Conservation (phyloP, 2,888 invertebrate species). For the Cylindroiulus punctatus region DNA sequence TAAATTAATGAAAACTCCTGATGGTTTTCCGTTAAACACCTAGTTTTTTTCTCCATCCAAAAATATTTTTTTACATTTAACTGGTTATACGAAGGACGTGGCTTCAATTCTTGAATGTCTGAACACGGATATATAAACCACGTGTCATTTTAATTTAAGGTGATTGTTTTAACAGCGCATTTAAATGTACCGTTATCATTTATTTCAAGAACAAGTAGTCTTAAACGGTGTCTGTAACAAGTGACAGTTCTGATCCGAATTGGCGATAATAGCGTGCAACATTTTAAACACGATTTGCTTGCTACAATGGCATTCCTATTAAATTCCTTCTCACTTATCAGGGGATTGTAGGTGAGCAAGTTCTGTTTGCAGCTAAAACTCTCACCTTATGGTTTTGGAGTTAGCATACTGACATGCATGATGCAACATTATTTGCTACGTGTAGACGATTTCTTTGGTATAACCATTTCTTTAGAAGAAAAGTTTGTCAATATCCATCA, state of each 20-base stretch:
- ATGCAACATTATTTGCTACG: too few relatives aligned
- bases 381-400: too few relatives aligned
- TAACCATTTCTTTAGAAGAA: too few relatives aligned
- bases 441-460: too few relatives aligned
- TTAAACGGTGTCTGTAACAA: constrained; percentile 23
- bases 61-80: not conserved
- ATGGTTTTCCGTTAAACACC: not conserved
- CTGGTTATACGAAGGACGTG: constrained; percentile 29
- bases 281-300: not conserved
- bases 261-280: constrained; percentile 2
- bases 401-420: too few relatives aligned
- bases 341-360: not conserved
- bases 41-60: not conserved
- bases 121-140: constrained; percentile 12
- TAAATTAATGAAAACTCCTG: not conserved
- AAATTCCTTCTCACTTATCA: not conserved
- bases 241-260: constrained; percentile 29
- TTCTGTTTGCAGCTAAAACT: too few relatives aligned
- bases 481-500: too few relatives aligned
- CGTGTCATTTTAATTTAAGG: constrained; percentile 28
- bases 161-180: not conserved
- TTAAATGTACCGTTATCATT: not conserved
- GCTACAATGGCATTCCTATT: not conserved
- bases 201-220: constrained; percentile 20
- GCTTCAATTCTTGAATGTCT: not conserved